phyloP scores from a whole-genome alignment of 2,888 invertebrate genomes.

The Chrysolina oricalcia region DNA sequence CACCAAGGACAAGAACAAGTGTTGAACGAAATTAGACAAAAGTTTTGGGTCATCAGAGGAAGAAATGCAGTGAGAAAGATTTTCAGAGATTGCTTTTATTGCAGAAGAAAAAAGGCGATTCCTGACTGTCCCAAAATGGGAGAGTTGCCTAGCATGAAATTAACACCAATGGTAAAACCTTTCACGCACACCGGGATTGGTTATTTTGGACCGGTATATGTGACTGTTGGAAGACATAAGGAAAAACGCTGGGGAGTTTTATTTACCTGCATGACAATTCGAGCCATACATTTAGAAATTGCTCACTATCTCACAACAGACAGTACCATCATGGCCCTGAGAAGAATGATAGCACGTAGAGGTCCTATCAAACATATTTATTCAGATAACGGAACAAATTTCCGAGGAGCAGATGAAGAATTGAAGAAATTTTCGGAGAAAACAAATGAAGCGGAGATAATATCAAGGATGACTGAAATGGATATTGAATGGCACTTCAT shows the following conservation, averaged over 20 bases:
- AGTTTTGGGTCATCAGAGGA: not conserved
- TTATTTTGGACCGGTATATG: too few species aligned
- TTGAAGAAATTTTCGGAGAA: not conserved
- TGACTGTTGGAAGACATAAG: not conserved
- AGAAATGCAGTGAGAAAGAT: not conserved
- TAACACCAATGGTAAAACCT: too few species aligned
- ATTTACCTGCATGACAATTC: constrained; percentile 22
- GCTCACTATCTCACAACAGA: constrained; percentile 30
- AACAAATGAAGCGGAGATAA: constrained; percentile 3
- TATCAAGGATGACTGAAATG: not conserved
- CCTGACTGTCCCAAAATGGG: constrained; percentile 23
- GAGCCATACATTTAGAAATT: constrained; percentile 29
- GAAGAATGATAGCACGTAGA: constrained; percentile 25
- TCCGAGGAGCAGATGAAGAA: constrained; percentile 24
- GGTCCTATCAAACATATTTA: constrained; percentile 7
- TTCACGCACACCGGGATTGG: too few species aligned
- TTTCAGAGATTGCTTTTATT: constrained; percentile 2
- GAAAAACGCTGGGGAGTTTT: constrained; percentile 9
- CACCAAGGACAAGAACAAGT: not conserved
- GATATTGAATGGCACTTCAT: constrained; percentile 18
- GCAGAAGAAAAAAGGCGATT: not conserved
- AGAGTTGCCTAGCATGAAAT: constrained; percentile 8
- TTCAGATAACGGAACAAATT: constrained; percentile 33
- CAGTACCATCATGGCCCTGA: constrained; percentile 16
- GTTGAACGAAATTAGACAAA: not conserved